Percentiles rank a stretch among this genome's conserved stretches.
These are phyloP conservation scores for Chrysina gloriosa DNA, from an alignment of 2,888 invertebrate genomes.

Conservation along the genomic window DNA sequence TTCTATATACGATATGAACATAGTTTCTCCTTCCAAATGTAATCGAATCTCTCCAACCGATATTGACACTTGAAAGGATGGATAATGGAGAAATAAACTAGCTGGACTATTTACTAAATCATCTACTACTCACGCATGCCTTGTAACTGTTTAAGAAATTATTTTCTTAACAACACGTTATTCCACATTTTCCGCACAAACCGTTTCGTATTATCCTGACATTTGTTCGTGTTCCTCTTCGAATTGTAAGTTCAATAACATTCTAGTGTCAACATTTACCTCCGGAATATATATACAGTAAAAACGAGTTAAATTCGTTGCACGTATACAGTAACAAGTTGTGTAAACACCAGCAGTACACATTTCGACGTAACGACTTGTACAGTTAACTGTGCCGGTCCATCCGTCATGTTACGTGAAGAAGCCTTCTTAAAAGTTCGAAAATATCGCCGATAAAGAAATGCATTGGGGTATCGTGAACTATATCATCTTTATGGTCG, in stretches of 20 bases:
- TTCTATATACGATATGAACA: too few relatives aligned
- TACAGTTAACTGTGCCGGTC: not conserved
- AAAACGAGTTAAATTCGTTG: not conserved
- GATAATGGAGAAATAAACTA: too few relatives aligned
- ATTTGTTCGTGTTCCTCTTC: not conserved
- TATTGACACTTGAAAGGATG: too few relatives aligned
- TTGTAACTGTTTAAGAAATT: not conserved
- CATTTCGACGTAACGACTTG: not conserved
- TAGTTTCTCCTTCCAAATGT: too few relatives aligned
- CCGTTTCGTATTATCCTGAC: too few relatives aligned
- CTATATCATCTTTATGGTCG: not conserved
- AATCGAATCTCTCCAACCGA: too few relatives aligned
- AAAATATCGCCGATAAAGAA: not conserved
- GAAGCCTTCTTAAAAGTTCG: not conserved
- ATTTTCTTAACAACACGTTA: not conserved
- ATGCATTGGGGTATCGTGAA: conserved; percentile 10
- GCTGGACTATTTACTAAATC: too few relatives aligned
- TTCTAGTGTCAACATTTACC: not conserved
- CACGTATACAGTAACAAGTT: conserved; percentile 1
- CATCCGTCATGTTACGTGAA: not conserved
- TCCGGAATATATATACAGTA: not conserved
- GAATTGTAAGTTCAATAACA: not conserved
- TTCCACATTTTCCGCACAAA: too few relatives aligned
- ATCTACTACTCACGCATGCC: too few relatives aligned
- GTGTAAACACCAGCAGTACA: not conserved